phyloP scores from a whole-genome alignment of 92 coral and sea anemone genomes.

The Micromussa lordhowensis region DNA sequence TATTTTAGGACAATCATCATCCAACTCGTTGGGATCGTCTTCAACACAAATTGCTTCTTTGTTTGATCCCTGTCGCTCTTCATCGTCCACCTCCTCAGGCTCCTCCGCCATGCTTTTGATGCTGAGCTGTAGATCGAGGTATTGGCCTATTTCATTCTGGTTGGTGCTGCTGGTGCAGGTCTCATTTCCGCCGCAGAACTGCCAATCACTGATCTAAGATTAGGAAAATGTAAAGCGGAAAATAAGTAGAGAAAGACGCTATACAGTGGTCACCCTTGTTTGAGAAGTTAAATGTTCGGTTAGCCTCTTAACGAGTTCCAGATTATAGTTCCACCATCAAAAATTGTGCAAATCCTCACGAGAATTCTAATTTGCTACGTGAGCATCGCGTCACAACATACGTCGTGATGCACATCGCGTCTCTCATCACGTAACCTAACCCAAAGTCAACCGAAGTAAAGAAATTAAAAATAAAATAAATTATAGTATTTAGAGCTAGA shows the following conservation, averaged over 20 bases:
- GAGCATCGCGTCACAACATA: neutral
- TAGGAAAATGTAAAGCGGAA: neutral
- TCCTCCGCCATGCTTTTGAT: slow-evolving; percentile 32
- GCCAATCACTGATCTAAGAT: slow-evolving; percentile 42
- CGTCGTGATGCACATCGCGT: neutral
- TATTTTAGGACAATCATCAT: slow-evolving; percentile 29
- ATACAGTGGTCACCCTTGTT: too few relatives aligned
- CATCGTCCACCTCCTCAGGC: slow-evolving; percentile 26
- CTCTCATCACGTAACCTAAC: neutral
- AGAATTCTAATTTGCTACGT: neutral
- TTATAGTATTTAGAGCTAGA: too few relatives aligned
- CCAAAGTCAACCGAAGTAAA: neutral
- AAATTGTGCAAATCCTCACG: neutral
- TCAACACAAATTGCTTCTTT: slow-evolving; percentile 21
- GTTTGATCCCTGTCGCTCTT: neutral
- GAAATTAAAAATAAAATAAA: too few relatives aligned
- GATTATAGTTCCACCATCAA: neutral
- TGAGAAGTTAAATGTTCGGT: too few relatives aligned
- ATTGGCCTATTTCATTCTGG: slow-evolving; percentile 21
- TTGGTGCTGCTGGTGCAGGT: neutral
- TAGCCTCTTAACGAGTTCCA: too few relatives aligned
- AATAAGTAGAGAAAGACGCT: neutral
- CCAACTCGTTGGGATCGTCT: slow-evolving; percentile 19
- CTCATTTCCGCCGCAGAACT: slow-evolving; percentile 25
- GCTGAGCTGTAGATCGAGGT: slow-evolving; percentile 29